These are phyloP conservation scores for Gadus macrocephalus DNA, from an alignment of 2,113 vertebrate genomes.

Conservation along the genomic window DNA sequence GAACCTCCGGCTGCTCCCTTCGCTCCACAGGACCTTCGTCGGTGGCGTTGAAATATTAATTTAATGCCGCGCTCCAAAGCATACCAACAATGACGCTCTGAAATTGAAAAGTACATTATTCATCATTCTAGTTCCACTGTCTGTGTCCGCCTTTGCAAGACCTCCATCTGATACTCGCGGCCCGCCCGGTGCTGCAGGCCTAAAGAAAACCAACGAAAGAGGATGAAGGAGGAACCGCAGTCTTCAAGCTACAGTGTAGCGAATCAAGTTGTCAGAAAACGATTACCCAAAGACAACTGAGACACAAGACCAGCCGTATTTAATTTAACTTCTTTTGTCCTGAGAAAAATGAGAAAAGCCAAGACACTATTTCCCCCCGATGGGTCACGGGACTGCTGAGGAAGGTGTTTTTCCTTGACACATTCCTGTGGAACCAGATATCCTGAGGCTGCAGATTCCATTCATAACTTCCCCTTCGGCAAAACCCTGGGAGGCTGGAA, in stretches of 20 bases:
- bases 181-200: too few relatives aligned
- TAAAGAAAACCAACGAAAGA: too few relatives aligned
- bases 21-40: conserved; percentile 30
- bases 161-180: background rate
- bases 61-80: conserved; percentile 31
- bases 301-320: conserved; percentile 29
- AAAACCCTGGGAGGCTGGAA: conserved; percentile 43
- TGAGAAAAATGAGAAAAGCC: conserved; percentile 24
- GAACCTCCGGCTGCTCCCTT: conserved; percentile 1
- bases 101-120: conserved; percentile 44
- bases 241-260: too few relatives aligned
- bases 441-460: conserved; percentile 68
- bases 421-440: conserved; percentile 59
- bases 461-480: conserved; percentile 61
- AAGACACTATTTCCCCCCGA: conserved; percentile 39
- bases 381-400: conserved; percentile 52
- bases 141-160: background rate
- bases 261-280: too few relatives aligned
- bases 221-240: too few relatives aligned
- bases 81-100: conserved; percentile 26
- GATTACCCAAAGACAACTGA: conserved; percentile 2
- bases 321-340: conserved; percentile 13
- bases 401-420: conserved; percentile 50
- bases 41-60: conserved; percentile 56
- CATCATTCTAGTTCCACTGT: conserved; percentile 10